Evolutionary conservation across 2,888 invertebrate species (phyloP).

Genomic region (Dasysyrphus tricinctus): DNA sequence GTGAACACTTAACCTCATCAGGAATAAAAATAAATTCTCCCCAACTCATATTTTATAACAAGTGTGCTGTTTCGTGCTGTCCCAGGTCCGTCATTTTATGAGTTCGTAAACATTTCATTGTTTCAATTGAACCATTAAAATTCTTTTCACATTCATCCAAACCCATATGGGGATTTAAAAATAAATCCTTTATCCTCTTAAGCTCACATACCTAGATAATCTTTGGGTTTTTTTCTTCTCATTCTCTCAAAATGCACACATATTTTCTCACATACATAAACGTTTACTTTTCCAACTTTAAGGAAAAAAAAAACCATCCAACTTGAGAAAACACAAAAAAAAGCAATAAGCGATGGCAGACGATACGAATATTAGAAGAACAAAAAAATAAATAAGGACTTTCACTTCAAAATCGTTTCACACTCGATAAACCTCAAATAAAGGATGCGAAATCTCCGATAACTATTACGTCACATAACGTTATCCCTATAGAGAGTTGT

Average conservation of each 20-base stretch:
- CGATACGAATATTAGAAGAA: not conserved
- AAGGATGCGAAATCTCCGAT: conserved; percentile 70
- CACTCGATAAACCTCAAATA: conserved; percentile 71
- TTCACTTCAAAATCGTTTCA: conserved; percentile 69
- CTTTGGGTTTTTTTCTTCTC: not conserved
- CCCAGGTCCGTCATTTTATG: not conserved
- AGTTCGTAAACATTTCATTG: conserved; percentile 39
- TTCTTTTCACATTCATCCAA: conserved; percentile 21
- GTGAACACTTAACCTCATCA: not conserved
- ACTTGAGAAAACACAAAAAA: conserved; percentile 11
- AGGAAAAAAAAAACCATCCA: conserved; percentile 4
- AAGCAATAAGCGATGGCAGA: conserved; percentile 29
- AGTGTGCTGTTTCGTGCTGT: not conserved
- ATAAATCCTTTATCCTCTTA: conserved; percentile 20
- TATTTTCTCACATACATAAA: conserved; percentile 10
- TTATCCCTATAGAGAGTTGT: conserved; percentile 25
- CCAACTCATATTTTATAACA: not conserved
- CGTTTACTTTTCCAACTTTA: not conserved
- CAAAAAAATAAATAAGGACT: conserved; percentile 27
- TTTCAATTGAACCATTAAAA: conserved; percentile 60
- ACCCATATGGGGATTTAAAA: not conserved
- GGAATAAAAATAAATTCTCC: not conserved
- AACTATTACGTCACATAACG: conserved; percentile 65
- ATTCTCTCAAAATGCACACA: not conserved
- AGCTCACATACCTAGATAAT: not conserved